Conservation (phyloP, 2,797 vertebrate genomes). For the Melanotaenia maccullochi region DNA sequence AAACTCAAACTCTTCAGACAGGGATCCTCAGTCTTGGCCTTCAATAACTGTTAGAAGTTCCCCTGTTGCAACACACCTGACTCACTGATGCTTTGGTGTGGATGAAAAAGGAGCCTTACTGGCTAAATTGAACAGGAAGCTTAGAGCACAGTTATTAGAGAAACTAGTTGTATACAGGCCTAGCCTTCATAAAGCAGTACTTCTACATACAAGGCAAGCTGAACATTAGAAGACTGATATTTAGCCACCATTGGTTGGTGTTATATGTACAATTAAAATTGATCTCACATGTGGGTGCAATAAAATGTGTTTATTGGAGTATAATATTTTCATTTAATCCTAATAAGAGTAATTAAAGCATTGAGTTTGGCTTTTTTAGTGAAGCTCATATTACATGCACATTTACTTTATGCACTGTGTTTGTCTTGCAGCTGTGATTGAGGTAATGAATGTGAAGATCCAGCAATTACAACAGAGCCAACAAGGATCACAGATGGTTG, state of each 20-base stretch:
- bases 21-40: too few relatives aligned
- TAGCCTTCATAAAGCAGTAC: neutral
- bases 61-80: too few relatives aligned
- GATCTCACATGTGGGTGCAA: neutral
- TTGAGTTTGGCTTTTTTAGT: neutral
- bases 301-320: neutral
- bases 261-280: neutral
- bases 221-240: neutral
- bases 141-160: neutral
- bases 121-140: neutral
- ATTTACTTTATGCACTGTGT: conserved; percentile 18
- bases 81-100: neutral
- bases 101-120: neutral
- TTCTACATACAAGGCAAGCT: neutral
- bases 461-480: conserved; percentile 89
- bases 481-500: conserved; percentile 82
- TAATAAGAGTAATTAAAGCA: neutral
- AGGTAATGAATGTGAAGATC: conserved; percentile 93
- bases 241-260: neutral
- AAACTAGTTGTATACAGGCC: neutral
- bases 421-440: conserved; percentile 87
- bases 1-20: too few relatives aligned
- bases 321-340: neutral
- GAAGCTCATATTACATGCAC: neutral
- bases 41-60: too few relatives aligned